Percentiles rank a stretch among this genome's conserved stretches.
Conservation (phyloP, 2,888 invertebrate species). For the Drosophila recens region DNA sequence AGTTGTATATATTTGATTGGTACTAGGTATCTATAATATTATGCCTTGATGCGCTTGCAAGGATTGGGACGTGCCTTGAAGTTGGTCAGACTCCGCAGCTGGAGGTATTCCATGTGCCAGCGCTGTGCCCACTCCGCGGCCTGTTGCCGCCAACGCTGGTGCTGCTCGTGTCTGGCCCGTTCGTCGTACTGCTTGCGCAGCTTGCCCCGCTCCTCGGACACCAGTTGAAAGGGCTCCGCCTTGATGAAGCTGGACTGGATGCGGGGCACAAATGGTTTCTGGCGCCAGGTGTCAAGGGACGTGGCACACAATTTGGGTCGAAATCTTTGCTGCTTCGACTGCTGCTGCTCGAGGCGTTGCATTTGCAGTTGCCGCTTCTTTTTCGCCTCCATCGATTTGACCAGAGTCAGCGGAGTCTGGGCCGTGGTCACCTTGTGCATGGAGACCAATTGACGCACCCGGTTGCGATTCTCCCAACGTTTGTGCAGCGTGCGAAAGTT, state of each 20-base stretch:
- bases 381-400: slow-evolving; percentile 32
- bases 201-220: slow-evolving; percentile 38
- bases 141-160: slow-evolving; percentile 4
- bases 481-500: slow-evolving; percentile 49
- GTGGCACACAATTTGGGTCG: neutral
- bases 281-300: slow-evolving; percentile 24
- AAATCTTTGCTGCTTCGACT: neutral
- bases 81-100: slow-evolving; percentile 45
- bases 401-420: slow-evolving; percentile 49
- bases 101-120: slow-evolving; percentile 20
- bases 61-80: slow-evolving; percentile 67
- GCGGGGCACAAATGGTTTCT: slow-evolving; percentile 56
- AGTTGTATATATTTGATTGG: neutral
- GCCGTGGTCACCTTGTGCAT: slow-evolving; percentile 44
- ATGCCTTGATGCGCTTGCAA: slow-evolving; percentile 28
- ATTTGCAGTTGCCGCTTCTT: slow-evolving; percentile 19
- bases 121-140: slow-evolving; percentile 13
- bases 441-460: slow-evolving; percentile 18
- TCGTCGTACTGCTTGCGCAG: slow-evolving; percentile 46
- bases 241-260: slow-evolving; percentile 33
- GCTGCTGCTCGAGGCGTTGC: neutral
- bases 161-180: slow-evolving; percentile 12
- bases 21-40: neutral
- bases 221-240: slow-evolving; percentile 52
- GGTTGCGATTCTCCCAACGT: slow-evolving; percentile 27